phyloP scores from a whole-genome alignment of 2,888 invertebrate species.

The Brachyptera risi region DNA sequence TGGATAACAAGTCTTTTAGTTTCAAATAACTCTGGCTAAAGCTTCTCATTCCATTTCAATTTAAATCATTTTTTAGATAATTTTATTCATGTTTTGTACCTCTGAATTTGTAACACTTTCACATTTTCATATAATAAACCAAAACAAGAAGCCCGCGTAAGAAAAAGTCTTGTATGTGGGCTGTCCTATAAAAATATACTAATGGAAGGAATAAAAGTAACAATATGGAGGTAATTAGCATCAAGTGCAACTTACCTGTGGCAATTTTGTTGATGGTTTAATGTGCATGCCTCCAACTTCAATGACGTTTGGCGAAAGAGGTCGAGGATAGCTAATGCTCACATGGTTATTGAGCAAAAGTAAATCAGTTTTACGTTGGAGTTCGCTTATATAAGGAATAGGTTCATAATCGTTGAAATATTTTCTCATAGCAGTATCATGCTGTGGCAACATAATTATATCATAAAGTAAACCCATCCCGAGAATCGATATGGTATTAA shows the following conservation, averaged over 20 bases:
- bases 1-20: too few species aligned
- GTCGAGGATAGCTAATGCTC: constrained; percentile 39
- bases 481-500: constrained; percentile 33
- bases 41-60: too few species aligned
- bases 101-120: too few species aligned
- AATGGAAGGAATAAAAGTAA: too few species aligned
- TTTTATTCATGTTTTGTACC: too few species aligned
- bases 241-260: constrained; percentile 37
- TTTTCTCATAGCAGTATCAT: constrained; percentile 1
- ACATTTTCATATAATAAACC: too few species aligned
- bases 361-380: neutral
- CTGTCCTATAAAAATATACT: too few species aligned
- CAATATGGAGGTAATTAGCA: too few species aligned
- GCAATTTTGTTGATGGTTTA: constrained; percentile 35
- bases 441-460: neutral
- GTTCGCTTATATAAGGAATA: neutral
- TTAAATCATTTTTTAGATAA: too few species aligned
- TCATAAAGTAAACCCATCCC: neutral
- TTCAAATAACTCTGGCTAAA: too few species aligned
- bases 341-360: constrained; percentile 42
- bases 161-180: too few species aligned
- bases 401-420: neutral
- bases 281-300: constrained; percentile 41
- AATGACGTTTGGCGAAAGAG: constrained; percentile 42
- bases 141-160: too few species aligned